Base-by-base conservation (phyloP, 2,888 invertebrate genomes). In the Mimas tiliae region DNA sequence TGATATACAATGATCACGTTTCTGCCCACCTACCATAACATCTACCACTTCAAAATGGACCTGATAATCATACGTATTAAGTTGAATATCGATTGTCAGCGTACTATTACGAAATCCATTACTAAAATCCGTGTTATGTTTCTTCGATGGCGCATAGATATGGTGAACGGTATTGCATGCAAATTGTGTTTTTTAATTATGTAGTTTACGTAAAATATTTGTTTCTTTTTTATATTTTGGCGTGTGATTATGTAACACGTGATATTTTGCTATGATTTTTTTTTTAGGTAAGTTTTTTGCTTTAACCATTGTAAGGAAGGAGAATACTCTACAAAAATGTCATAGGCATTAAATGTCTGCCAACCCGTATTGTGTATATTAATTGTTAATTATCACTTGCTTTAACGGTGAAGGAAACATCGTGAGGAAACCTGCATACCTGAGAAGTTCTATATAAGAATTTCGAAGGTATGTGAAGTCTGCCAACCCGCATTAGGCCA, bases 1-100 rank as follows among this genome's bases (percentile, higher is more conserved):
- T 42, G 62, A 65, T 65, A 65, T 38, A 38, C 12, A 50, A 52
- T 62, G 38, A 62, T 65, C 65, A 65, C 65, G 65, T 66, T 63
- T 21, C 51, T 0, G 52, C 21, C 33, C 7, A 53, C 19, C 38
- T 21, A 19, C 14, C 7, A 51, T 19, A 42, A 42, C 42, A 42
- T 50, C 27, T 6, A 12, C 6, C 38, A 51, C 19, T 51, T 4
- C n/a, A 64, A 50, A 64, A 38, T 50, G 33, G 12, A 51, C 63
- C 33, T 16, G n/a, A 51, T 4, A n/a, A 11, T n/a, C 38, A 58
- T 12, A 12, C 21, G 7, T 6, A 16, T 16, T 11, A 19, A 55
- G 58, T 63, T 33, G 48, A 48, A 51, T 64, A 50, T 64, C 19
- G 19, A 34, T 33, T 12, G 51, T 50, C 6, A 51, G 19, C 19